A percentile compares a stretch with the other conserved stretches of the same genome.
phyloP scores from a whole-genome alignment of 2,113 vertebrate species.

The Platysternon megacephalum region DNA sequence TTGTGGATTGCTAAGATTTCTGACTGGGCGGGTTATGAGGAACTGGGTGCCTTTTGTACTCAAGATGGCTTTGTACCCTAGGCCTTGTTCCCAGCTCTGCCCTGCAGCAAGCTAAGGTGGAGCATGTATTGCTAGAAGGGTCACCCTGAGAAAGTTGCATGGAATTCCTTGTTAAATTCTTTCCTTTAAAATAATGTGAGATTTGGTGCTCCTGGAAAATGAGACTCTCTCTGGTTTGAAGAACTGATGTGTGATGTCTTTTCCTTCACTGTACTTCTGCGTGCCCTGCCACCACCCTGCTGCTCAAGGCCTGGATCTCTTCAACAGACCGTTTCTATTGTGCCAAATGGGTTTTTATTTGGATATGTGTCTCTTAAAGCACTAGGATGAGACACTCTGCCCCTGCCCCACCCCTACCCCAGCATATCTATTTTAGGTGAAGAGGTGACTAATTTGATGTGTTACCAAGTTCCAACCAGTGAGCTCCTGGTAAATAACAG shows the following conservation, averaged over 20 bases:
- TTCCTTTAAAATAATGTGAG: neutral
- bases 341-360: neutral
- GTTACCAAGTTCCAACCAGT: neutral
- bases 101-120: no score
- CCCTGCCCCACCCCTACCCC: neutral
- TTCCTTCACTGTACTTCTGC: neutral
- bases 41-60: neutral
- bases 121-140: neutral
- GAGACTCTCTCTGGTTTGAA: neutral
- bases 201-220: neutral
- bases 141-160: neutral
- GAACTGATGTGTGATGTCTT: rapidly evolving
- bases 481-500: neutral
- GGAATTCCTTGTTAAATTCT: neutral
- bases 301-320: neutral
- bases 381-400: neutral
- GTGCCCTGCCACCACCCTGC: neutral
- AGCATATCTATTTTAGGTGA: neutral
- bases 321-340: neutral
- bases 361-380: neutral
- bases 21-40: constrained; percentile 10
- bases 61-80: no score
- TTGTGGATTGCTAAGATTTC: constrained; percentile 31
- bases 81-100: no score
- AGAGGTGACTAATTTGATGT: constrained; percentile 11